Evolutionary conservation across 2,888 invertebrate genomes (phyloP), one percentile per base, ranked within the genome.

Genomic region (Cryptophagus acutangulus): DNA sequence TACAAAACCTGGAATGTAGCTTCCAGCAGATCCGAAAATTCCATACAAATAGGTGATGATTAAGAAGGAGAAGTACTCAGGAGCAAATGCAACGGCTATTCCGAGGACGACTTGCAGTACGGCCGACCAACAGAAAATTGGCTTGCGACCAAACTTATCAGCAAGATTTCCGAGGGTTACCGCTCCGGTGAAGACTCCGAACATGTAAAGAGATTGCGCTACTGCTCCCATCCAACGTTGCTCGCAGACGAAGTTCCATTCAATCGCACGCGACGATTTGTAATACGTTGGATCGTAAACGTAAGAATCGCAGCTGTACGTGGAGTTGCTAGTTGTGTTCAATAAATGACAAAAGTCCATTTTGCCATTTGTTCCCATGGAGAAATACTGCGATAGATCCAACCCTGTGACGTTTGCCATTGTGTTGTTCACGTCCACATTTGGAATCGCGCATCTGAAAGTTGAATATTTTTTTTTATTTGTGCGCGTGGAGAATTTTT

Each of bases 181-280:
- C 0, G 89, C 87, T 0, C 89, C 90, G 0, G 78, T 72, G 49
- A 90, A 82, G 2, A 87, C 87, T 4, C 90, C 90, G 58, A 88
- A 74, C 90, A 91, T 90, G 62, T 82, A 86, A 30, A 75, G 62
- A 2, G 84, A 81, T 62, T 90, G 89, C 0, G 87, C 83, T 13
- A 87, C 64, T 1, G 89, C 83, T 1, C 86, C 84, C 79, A 82
- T 82, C 88, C 88, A 90, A 48, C 87, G 73, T 43, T 43, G 42
- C 48, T 82, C 78, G 61, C 91, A 91, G 1, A 90, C 85, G 36
- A 89, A 78, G 60, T 82, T 71, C 89, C 89, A 90, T 65, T 91
- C 87, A 10, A 87, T 87, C 5, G 80, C 79, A 35, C 84, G 76
- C 0, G 88, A 85, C 0, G 82, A 79, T 41, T 78, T 67, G 50